phyloP scores from a whole-genome alignment of 2,888 invertebrate genomes.

The Griposia aprilina region DNA sequence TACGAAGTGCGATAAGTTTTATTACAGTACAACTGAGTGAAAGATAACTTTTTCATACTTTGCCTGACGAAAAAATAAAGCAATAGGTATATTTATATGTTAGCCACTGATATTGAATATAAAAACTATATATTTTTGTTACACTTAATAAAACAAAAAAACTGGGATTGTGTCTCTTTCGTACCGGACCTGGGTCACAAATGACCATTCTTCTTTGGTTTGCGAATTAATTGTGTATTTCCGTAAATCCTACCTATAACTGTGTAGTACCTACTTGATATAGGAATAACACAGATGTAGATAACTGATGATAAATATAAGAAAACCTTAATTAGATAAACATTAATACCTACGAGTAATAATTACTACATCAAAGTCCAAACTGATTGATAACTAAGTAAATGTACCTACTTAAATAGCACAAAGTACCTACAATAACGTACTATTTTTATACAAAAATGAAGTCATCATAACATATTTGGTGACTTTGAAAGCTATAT shows the following conservation, averaged over 20 bases:
- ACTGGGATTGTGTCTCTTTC: no score
- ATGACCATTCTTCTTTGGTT: no score
- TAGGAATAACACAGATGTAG: not conserved
- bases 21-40: no score
- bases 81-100: no score
- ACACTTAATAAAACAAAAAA: no score
- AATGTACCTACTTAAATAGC: not conserved
- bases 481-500: not conserved
- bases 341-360: constrained; percentile 1
- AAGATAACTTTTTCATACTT: no score
- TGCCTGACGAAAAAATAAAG: no score
- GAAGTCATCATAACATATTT: not conserved
- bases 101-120: no score
- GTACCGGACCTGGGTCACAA: no score
- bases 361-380: constrained; percentile 8
- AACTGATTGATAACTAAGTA: not conserved
- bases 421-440: not conserved
- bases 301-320: not conserved
- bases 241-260: not conserved
- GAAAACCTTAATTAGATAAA: constrained; percentile 1
- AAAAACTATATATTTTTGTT: no score
- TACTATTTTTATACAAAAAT: not conserved
- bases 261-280: not conserved
- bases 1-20: no score
- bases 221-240: not conserved